Evolutionary conservation across 2,888 invertebrate species (phyloP).

Genomic region (Oligia strigilis): DNA sequence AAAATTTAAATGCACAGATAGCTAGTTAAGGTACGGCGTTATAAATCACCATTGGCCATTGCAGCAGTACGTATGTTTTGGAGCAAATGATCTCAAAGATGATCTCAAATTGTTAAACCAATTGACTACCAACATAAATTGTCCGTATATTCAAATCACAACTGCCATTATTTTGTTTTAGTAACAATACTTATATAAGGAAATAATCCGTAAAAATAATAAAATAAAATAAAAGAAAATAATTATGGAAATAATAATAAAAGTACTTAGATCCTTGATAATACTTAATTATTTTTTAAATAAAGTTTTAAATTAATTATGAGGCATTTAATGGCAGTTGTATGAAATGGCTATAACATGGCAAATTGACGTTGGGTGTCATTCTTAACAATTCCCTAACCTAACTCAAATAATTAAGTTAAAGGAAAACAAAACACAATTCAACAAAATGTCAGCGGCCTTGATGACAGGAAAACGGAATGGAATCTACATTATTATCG

Average conservation of each 20-base stretch:
- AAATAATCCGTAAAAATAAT: slow-evolving; percentile 92
- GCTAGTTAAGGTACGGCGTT: no score
- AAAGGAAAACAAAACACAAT: slow-evolving; percentile 26
- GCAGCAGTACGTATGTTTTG: not conserved
- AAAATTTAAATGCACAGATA: no score
- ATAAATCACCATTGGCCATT: not conserved
- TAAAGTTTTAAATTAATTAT: slow-evolving; percentile 91
- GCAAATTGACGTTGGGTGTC: not conserved
- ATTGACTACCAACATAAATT: not conserved
- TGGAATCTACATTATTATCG: slow-evolving; percentile 17
- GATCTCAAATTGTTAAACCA: not conserved
- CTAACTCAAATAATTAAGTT: not conserved
- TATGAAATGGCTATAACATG: not conserved
- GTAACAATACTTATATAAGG: slow-evolving; percentile 92
- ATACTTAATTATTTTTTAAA: slow-evolving; percentile 78
- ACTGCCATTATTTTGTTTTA: slow-evolving; percentile 84
- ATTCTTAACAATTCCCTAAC: not conserved
- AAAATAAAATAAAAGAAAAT: slow-evolving; percentile 91
- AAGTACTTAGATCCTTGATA: slow-evolving; percentile 87
- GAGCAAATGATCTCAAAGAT: not conserved
- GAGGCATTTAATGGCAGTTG: slow-evolving; percentile 74
- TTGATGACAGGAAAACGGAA: slow-evolving; percentile 9
- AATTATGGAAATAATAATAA: slow-evolving; percentile 89
- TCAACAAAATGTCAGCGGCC: slow-evolving; percentile 3
- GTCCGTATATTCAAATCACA: not conserved